These are phyloP conservation scores for Psittacara wagleri DNA, from an alignment of 2,113 vertebrate species.

Conservation along the genomic window DNA sequence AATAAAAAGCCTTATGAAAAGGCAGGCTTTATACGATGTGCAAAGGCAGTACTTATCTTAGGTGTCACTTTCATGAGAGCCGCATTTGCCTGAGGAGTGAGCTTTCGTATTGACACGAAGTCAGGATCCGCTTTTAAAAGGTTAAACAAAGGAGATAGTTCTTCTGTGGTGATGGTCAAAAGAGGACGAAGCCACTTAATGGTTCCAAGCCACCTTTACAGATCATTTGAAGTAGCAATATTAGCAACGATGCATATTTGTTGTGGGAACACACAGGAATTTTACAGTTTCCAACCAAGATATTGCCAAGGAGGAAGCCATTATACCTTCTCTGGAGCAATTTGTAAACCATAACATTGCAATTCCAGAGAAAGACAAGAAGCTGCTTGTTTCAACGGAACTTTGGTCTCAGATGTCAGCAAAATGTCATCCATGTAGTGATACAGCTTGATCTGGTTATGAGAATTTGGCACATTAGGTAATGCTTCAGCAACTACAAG, in stretches of 20 bases:
- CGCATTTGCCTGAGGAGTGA: background rate
- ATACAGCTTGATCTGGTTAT: background rate
- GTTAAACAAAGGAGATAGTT: background rate
- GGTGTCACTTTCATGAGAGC: background rate
- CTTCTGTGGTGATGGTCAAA: background rate
- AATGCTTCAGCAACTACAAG: background rate
- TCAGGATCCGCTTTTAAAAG: background rate
- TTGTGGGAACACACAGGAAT: background rate
- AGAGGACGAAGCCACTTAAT: background rate
- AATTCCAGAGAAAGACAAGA: too few species aligned
- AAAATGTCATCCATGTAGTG: background rate
- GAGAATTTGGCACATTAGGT: too few species aligned
- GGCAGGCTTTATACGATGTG: background rate
- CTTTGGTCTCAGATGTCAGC: too few species aligned
- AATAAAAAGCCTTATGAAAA: background rate
- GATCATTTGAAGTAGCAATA: background rate
- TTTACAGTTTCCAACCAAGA: background rate
- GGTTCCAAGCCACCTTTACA: background rate
- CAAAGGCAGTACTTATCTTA: background rate
- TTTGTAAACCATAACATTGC: too few species aligned
- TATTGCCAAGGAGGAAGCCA: background rate
- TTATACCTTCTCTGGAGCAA: background rate
- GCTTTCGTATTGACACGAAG: fast-evolving
- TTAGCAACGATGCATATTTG: background rate
- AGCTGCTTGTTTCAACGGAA: too few species aligned